Percentiles rank a stretch among this genome's conserved stretches.
phyloP scores from a whole-genome alignment of 2,797 vertebrate genomes.

The Pangasius sanitwongsei region DNA sequence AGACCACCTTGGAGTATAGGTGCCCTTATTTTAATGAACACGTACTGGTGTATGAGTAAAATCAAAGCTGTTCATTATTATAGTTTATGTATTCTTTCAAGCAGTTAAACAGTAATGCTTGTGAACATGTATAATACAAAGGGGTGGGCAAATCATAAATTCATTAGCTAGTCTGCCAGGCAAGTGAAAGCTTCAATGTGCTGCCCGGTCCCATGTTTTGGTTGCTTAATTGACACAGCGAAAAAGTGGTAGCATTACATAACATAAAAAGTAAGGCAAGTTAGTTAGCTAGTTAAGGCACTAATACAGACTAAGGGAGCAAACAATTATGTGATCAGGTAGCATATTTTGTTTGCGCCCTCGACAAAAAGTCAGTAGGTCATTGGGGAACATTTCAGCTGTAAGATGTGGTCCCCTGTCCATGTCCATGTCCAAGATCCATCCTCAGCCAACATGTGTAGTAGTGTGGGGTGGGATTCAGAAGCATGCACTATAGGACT shows the following conservation, averaged over 20 bases:
- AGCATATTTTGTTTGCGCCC: background rate
- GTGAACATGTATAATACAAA: background rate
- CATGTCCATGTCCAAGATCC: background rate
- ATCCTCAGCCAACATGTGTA: background rate
- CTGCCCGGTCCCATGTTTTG: background rate
- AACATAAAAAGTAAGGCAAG: background rate
- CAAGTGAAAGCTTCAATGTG: background rate
- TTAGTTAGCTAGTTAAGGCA: background rate
- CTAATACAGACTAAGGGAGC: background rate
- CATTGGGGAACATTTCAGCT: background rate
- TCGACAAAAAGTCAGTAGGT: background rate
- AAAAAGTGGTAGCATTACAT: background rate
- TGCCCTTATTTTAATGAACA: conserved; percentile 2
- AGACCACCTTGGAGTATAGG: conserved; percentile 28
- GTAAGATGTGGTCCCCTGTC: background rate
- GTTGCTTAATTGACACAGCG: background rate
- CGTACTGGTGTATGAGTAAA: background rate
- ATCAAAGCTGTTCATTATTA: background rate
- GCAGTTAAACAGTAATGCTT: background rate
- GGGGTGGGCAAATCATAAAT: background rate
- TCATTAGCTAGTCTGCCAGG: background rate
- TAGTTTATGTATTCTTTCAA: background rate
- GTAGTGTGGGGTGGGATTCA: background rate
- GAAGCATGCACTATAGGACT: background rate
- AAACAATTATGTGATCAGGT: background rate